A percentile compares a stretch with the other conserved stretches of the same genome.
Evolutionary conservation across 2,113 vertebrate species (phyloP).

Genomic region (Nasalis larvatus): DNA sequence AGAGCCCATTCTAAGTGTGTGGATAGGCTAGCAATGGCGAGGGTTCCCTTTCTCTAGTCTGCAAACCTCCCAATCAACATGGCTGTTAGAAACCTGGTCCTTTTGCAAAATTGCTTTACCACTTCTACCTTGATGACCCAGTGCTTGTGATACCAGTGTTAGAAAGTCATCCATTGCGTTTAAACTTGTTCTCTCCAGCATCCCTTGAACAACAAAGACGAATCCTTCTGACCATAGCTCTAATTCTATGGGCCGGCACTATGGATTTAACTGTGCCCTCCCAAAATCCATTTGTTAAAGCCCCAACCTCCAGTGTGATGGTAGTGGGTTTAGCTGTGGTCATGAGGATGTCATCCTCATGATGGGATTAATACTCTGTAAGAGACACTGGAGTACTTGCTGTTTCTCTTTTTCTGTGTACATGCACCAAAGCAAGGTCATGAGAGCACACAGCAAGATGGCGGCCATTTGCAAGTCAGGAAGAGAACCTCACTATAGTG

Average conservation of each 20-base stretch:
- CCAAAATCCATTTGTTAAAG: background rate
- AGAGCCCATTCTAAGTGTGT: background rate
- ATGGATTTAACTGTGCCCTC: background rate
- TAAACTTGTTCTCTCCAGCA: background rate
- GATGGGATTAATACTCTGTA: background rate
- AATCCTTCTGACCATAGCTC: background rate
- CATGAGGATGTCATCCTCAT: background rate
- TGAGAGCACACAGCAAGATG: background rate
- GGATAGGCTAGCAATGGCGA: background rate
- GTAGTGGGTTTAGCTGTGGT: background rate
- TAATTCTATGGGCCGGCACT: background rate
- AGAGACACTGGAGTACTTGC: background rate
- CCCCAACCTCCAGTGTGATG: background rate
- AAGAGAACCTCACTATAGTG: background rate
- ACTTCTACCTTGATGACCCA: background rate
- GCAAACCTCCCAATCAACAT: background rate
- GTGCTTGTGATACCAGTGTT: background rate
- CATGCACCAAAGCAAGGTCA: background rate
- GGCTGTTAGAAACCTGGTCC: background rate
- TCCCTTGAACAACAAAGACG: background rate
- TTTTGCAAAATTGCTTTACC: background rate
- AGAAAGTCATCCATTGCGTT: background rate
- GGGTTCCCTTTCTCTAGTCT: background rate
- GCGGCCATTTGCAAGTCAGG: background rate
- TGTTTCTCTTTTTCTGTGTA: background rate